A percentile compares a stretch with the other conserved stretches of the same genome.
Evolutionary conservation across 2,888 invertebrate species (phyloP).

Genomic region (Macropis europaea): DNA sequence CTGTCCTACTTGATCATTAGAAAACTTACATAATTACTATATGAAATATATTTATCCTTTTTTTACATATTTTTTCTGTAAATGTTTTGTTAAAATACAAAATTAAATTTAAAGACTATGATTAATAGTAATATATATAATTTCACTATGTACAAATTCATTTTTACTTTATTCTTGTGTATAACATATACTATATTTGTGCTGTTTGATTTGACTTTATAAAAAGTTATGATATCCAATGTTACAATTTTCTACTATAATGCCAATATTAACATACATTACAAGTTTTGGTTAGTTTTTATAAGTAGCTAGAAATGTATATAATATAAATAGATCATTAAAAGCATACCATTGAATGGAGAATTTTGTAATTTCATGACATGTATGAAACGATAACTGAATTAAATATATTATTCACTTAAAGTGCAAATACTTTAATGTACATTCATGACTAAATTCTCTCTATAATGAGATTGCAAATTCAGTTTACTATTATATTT

Average conservation of each 20-base stretch:
- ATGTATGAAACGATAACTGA: constrained; percentile 33
- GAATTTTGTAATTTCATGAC: constrained; percentile 33
- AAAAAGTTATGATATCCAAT: constrained; percentile 26
- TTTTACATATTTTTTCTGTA: constrained; percentile 9
- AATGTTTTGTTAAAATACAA: constrained; percentile 17
- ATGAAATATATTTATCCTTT: constrained; percentile 28
- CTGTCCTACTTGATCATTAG: constrained; percentile 6
- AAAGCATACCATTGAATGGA: constrained; percentile 27
- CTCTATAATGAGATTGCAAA: constrained; percentile 63
- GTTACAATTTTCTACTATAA: constrained; percentile 29
- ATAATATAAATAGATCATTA: constrained; percentile 32
- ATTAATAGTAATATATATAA: constrained; percentile 9
- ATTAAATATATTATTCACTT: constrained; percentile 33
- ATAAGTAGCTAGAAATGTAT: constrained; percentile 22
- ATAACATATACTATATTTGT: background rate
- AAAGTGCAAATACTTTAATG: constrained; percentile 33
- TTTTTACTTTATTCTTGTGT: constrained; percentile 20
- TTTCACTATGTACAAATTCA: constrained; percentile 16
- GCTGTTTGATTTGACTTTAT: constrained; percentile 31
- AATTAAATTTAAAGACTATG: constrained; percentile 16
- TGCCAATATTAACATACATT: constrained; percentile 24
- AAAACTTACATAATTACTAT: background rate
- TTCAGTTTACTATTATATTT: constrained; percentile 40
- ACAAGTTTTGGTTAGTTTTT: constrained; percentile 27
- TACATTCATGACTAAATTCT: constrained; percentile 37